Evolutionary conservation across 2,797 vertebrate species (phyloP), one percentile per base, ranked within the genome.

Genomic region (Urophycis tenuis): DNA sequence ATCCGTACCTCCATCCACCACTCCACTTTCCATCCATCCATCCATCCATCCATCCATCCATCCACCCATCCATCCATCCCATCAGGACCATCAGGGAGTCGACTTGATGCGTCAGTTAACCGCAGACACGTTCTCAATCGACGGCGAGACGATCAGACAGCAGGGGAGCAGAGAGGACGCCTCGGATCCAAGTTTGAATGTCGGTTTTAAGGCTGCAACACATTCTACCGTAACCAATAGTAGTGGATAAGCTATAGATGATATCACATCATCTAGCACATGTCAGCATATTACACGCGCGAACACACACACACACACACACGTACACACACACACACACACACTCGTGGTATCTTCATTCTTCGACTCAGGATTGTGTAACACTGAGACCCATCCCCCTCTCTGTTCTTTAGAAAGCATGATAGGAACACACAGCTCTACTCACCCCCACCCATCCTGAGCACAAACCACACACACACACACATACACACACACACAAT

Each of bases 371-470:
- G 64, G 31, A 30, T 70, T 32, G 67, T 30, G 67, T 32, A n/a
- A 60, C 10, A 60, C 64, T 69, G 67, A 12, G 10, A 7, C 85
- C 83, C 85, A 86, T 86, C 85, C 88, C 88, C 85, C 84, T 84
- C 82, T 79, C 53, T 60, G 45, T 41, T 72, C 79, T 78, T 84
- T 81, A 86, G 78, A 80, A 78, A 76, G 76, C 73, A 79, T 84
- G 81, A 88, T 82, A 84, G 77, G 31, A 79, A 74, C 78, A 67
- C 76, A 80, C 73, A 81, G 70, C 75, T 83, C 81, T 79, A 79
- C 86, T 81, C 81, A 77, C 12, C 85, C 82, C 85, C 88, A 87
- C 85, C 88, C 88, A 86, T 85, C 85, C 82, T 81, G 79, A 81
- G 79, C 11, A 77, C 75, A 83, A 82, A 81, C 80, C 84, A 84